Conservation (phyloP, 2,888 invertebrate species). For the Epinotia brunnichana region DNA sequence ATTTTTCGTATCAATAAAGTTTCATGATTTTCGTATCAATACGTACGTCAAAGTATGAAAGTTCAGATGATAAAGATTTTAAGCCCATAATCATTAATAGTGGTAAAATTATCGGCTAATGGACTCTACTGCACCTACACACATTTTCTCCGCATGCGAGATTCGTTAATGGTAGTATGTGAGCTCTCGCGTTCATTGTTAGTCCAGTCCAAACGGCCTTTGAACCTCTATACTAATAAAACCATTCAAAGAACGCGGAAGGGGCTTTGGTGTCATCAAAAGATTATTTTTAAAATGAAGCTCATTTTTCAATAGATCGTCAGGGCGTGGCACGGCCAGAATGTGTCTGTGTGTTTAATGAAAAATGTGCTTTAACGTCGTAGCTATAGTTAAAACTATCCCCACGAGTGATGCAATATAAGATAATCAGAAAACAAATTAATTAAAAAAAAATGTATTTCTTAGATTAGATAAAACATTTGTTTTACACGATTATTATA, state of each 20-base stretch:
- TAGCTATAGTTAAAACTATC: neutral
- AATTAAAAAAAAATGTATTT: too few relatives aligned
- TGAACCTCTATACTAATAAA: conserved; percentile 31
- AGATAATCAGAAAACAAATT: too few relatives aligned
- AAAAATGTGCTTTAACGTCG: neutral
- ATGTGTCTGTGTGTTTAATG: conserved; percentile 22
- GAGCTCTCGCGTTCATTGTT: conserved; percentile 24
- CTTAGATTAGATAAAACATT: too few relatives aligned
- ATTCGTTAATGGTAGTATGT: conserved; percentile 19
- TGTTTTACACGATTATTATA: too few relatives aligned
- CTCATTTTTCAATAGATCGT: conserved; percentile 31
- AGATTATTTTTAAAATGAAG: conserved; percentile 31
- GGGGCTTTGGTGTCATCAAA: conserved; percentile 32
- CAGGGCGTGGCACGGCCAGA: neutral
- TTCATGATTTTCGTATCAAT: too few relatives aligned
- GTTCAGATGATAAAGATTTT: neutral
- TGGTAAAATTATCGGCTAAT: neutral
- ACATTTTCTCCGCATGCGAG: neutral
- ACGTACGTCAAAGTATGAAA: too few relatives aligned
- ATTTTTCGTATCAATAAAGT: too few relatives aligned
- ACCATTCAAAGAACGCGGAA: conserved; percentile 25
- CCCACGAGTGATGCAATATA: too few relatives aligned
- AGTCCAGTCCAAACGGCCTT: conserved; percentile 31
- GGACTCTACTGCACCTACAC: neutral
- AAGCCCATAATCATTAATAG: neutral